These are phyloP conservation scores for Siniperca scherzeri DNA, from an alignment of 2,797 vertebrate species.

Conservation along the genomic window DNA sequence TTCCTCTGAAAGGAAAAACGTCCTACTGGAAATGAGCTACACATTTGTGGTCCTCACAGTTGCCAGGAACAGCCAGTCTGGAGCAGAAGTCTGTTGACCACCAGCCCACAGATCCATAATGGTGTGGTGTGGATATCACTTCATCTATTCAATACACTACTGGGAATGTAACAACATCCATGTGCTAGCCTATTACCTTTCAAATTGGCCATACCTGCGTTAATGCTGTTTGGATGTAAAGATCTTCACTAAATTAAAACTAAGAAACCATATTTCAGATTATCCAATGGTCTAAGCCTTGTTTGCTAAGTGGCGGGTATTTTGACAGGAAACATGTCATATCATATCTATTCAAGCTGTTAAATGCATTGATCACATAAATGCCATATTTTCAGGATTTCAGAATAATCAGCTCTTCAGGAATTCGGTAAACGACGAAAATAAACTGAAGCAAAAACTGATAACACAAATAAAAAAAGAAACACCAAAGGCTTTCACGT, in stretches of 20 bases:
- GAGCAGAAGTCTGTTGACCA: slow-evolving; percentile 29
- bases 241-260: background rate
- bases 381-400: background rate
- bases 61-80: slow-evolving; percentile 41
- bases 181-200: background rate
- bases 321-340: background rate
- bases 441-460: background rate
- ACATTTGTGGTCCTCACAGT: slow-evolving; percentile 9
- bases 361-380: background rate
- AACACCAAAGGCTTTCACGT: background rate
- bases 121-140: slow-evolving; percentile 34
- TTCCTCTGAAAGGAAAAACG: slow-evolving; percentile 1
- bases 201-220: background rate
- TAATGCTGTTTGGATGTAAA: background rate
- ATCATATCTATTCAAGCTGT: background rate
- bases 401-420: background rate
- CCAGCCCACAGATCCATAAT: slow-evolving; percentile 51
- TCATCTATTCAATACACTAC: slow-evolving; percentile 16
- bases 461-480: background rate
- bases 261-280: background rate
- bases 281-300: background rate
- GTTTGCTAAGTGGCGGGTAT: background rate
- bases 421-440: background rate
- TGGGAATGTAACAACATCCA: slow-evolving; percentile 10
- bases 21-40: slow-evolving; percentile 22